These are phyloP conservation scores for Tinamus guttatus DNA, from an alignment of 2,113 vertebrate genomes.

Conservation along the genomic window DNA sequence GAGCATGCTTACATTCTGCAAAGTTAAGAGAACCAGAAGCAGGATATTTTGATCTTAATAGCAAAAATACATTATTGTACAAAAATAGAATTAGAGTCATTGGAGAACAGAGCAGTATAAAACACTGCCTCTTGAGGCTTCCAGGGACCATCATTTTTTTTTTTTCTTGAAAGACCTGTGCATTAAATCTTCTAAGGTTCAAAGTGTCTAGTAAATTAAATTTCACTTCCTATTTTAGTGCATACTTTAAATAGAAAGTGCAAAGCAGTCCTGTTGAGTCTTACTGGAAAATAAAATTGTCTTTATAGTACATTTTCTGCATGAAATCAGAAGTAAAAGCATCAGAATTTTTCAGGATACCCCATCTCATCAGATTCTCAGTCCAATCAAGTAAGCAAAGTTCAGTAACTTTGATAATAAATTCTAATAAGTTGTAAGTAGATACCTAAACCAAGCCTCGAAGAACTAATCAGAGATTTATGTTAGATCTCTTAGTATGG, in stretches of 20 bases:
- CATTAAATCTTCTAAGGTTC: background rate
- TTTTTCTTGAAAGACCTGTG: background rate
- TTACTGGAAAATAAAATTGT: background rate
- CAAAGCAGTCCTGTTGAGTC: background rate
- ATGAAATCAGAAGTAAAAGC: background rate
- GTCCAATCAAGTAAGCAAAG: background rate
- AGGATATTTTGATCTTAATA: background rate
- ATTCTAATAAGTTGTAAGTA: background rate
- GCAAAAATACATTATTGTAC: background rate
- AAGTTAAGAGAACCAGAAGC: background rate
- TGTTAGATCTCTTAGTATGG: background rate
- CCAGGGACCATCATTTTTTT: background rate
- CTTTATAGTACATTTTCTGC: background rate
- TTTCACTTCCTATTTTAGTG: conserved; percentile 35
- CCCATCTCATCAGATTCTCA: background rate
- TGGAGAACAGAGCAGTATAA: background rate
- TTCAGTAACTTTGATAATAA: background rate
- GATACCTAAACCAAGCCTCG: background rate
- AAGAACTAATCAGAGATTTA: background rate
- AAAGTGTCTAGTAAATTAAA: background rate
- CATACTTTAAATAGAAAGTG: background rate
- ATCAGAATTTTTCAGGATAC: background rate
- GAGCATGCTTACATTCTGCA: background rate
- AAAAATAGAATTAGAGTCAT: background rate
- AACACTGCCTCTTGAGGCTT: background rate